Conservation (phyloP, 1,140 invertebrate species). For the Colletes gigas region DNA sequence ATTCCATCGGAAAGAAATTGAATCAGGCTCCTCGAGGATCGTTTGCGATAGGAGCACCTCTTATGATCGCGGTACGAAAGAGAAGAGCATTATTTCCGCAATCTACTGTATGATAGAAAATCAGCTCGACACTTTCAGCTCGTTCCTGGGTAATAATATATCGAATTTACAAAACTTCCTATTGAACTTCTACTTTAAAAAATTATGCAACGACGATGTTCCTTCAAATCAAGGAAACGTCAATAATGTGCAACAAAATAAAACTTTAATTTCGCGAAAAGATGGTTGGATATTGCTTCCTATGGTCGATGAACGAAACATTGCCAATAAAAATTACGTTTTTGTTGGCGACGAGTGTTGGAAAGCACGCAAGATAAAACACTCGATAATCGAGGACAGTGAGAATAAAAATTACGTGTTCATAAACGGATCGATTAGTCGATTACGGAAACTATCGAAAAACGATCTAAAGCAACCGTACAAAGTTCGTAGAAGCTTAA, state of each 20-base stretch:
- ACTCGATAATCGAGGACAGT: conserved; percentile 56
- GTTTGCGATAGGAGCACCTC: conserved; percentile 1
- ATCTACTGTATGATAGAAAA: conserved; percentile 50
- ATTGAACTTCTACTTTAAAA: not conserved
- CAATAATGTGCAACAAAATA: not conserved
- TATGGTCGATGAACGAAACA: not conserved
- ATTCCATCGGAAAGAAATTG: conserved; percentile 6
- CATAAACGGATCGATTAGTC: conserved; percentile 26
- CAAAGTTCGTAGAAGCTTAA: conserved; percentile 48
- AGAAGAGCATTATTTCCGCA: conserved; percentile 32
- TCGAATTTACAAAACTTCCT: conserved; percentile 11
- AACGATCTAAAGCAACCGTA: conserved; percentile 41
- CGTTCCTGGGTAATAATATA: conserved; percentile 56
- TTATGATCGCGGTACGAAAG: not conserved
- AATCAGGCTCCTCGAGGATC: not conserved
- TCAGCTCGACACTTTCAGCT: conserved; percentile 39
- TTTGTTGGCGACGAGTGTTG: not conserved
- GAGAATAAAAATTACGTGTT: conserved; percentile 47
- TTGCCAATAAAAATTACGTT: not conserved
- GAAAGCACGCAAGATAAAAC: conserved; percentile 42
- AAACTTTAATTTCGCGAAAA: not conserved
- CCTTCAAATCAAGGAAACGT: not conserved
- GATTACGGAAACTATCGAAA: not conserved
- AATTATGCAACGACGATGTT: not conserved
- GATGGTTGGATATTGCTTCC: conserved; percentile 1